Evolutionary conservation across 1,140 invertebrate species (phyloP).

Genomic region (Drosophila elegans): DNA sequence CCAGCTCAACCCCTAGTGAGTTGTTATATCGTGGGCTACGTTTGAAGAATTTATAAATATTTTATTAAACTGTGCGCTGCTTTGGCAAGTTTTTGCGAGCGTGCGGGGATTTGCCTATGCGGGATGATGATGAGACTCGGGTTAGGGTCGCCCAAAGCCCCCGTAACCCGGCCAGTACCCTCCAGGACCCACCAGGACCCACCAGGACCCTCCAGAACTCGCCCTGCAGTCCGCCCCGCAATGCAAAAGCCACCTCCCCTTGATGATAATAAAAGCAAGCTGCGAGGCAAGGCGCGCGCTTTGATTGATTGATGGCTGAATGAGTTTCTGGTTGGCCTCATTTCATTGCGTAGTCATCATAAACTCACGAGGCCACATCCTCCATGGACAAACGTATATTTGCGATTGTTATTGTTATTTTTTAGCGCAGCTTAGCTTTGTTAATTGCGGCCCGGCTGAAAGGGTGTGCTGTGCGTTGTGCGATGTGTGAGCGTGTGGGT

Average conservation of each 20-base stretch:
- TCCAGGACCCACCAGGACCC: not conserved
- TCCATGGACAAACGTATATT: conserved; percentile 28
- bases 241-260: not conserved
- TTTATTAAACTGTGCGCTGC: conserved; percentile 65
- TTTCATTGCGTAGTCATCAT: conserved; percentile 65
- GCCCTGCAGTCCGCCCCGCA: not conserved
- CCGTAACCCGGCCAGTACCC: not conserved
- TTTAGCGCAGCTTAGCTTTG: conserved; percentile 52
- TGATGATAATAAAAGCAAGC: conserved; percentile 57
- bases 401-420: conserved; percentile 60
- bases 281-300: conserved; percentile 46
- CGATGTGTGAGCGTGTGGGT: conserved; percentile 10
- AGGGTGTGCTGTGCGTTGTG: not conserved
- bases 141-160: not conserved
- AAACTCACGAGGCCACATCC: conserved; percentile 57
- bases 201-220: not conserved
- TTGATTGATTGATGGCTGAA: conserved; percentile 69
- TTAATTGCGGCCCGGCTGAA: conserved; percentile 30
- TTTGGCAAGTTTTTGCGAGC: conserved; percentile 62
- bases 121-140: conserved; percentile 58
- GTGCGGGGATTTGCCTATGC: conserved; percentile 64
- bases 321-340: conserved; percentile 67
- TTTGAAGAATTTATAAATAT: conserved; percentile 71
- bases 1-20: conserved; percentile 53
- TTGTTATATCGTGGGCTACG: conserved; percentile 63